Percentiles rank a stretch among this genome's conserved stretches.
These are phyloP conservation scores for Hylaeus volcanicus DNA, from an alignment of 1,140 invertebrate genomes.

Conservation along the genomic window DNA sequence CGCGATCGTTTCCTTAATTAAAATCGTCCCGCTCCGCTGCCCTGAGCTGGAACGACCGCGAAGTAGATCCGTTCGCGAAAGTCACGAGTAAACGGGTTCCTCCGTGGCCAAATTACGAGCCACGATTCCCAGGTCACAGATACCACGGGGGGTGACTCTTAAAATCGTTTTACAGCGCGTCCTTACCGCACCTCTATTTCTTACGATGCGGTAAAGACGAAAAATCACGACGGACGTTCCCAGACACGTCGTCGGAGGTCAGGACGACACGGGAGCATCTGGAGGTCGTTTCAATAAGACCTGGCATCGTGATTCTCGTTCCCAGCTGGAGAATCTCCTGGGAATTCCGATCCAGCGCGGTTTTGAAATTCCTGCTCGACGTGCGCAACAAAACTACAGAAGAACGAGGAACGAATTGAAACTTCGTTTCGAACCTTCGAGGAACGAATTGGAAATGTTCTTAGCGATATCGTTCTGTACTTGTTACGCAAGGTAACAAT, in stretches of 20 bases:
- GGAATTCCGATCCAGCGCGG: slow-evolving; percentile 31
- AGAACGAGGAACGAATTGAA: too few species aligned
- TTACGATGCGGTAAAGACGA: slow-evolving; percentile 21
- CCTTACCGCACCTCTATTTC: background rate
- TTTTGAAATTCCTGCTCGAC: slow-evolving; percentile 39
- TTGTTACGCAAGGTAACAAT: too few species aligned
- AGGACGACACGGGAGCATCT: background rate
- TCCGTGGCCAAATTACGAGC: slow-evolving; percentile 7
- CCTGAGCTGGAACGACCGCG: background rate
- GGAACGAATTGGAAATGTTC: too few species aligned
- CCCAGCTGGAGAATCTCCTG: slow-evolving; percentile 19
- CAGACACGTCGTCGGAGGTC: too few species aligned
- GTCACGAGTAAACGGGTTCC: background rate
- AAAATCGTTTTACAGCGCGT: slow-evolving; percentile 24
- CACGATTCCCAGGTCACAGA: background rate
- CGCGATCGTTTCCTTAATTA: slow-evolving; percentile 8
- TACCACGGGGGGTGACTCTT: background rate
- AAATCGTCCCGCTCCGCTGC: background rate
- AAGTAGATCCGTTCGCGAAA: background rate
- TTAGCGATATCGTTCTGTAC: too few species aligned
- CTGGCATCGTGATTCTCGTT: slow-evolving; percentile 28
- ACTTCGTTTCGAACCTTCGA: too few species aligned
- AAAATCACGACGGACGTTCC: slow-evolving; percentile 3
- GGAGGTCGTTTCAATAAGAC: slow-evolving; percentile 35
- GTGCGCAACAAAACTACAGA: too few species aligned